Percentiles rank a stretch among this genome's conserved stretches.
These are phyloP conservation scores for Erebia aethiops DNA, from an alignment of 2,888 invertebrate species.

Conservation along the genomic window DNA sequence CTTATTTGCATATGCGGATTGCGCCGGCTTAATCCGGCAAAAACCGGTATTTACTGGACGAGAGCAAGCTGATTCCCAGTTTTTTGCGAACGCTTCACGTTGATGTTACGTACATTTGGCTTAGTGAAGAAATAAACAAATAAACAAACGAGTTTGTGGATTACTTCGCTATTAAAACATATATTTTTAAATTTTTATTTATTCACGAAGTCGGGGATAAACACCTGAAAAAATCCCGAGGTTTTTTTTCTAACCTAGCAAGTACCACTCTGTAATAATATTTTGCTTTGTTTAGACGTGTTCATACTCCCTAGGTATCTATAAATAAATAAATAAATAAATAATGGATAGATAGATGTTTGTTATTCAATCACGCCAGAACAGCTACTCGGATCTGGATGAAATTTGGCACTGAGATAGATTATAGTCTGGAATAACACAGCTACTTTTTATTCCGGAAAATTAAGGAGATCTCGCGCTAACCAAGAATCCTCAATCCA, in stretches of 20 bases:
- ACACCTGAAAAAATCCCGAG: neutral
- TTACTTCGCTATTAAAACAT: constrained; percentile 30
- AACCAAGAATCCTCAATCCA: no score
- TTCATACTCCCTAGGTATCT: no score
- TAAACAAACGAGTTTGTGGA: constrained; percentile 37
- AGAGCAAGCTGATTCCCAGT: constrained; percentile 48
- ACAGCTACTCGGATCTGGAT: no score
- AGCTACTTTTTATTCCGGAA: no score
- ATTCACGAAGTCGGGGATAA: neutral
- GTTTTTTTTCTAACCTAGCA: constrained; percentile 5
- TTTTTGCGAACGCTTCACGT: constrained; percentile 49
- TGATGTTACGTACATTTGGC: constrained; percentile 44
- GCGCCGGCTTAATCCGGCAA: constrained; percentile 61
- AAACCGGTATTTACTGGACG: constrained; percentile 69
- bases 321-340: no score
- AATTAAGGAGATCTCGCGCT: no score
- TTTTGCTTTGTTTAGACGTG: neutral
- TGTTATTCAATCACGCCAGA: no score
- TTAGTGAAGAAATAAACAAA: constrained; percentile 39
- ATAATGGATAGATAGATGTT: no score
- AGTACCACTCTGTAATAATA: neutral
- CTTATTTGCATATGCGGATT: constrained; percentile 64
- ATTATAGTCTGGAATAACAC: no score
- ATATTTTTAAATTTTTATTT: constrained; percentile 29
- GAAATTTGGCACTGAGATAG: no score